Evolutionary conservation across 2,797 vertebrate genomes (phyloP).

Genomic region (Eleutherodactylus coqui): DNA sequence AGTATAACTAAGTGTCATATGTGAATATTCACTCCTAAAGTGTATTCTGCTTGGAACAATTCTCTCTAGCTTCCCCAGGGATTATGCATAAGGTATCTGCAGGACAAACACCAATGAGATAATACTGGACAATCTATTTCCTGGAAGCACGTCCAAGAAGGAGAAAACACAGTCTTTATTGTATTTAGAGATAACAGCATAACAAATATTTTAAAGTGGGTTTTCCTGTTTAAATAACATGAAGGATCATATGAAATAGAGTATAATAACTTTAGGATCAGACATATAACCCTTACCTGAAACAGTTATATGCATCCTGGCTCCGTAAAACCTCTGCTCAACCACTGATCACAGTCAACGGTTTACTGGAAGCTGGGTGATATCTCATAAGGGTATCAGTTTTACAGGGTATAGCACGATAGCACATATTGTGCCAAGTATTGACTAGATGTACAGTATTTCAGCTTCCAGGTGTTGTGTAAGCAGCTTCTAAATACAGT

Average conservation of each 20-base stretch:
- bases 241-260: constrained; percentile 1
- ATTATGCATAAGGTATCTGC: constrained; percentile 25
- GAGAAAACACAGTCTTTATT: constrained; percentile 51
- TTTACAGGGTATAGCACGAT: neutral
- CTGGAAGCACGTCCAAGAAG: constrained; percentile 57
- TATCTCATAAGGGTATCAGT: neutral
- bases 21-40: neutral
- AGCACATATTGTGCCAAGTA: constrained; percentile 17
- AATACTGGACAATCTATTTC: constrained; percentile 58
- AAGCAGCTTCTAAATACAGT: neutral
- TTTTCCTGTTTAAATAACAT: constrained; percentile 42
- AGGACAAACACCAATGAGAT: constrained; percentile 53
- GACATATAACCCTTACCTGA: constrained; percentile 23
- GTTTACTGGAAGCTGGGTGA: neutral
- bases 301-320: neutral
- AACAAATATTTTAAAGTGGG: constrained; percentile 43
- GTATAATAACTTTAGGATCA: neutral
- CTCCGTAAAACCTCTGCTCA: neutral
- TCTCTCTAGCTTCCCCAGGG: constrained; percentile 36
- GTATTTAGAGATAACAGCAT: constrained; percentile 53
- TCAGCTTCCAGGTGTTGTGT: neutral
- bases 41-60: neutral
- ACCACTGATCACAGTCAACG: neutral
- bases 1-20: neutral
- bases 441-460: constrained; percentile 11